A percentile compares a stretch with the other conserved stretches of the same genome.
phyloP scores from a whole-genome alignment of 2,797 vertebrate genomes.

The Pangasius larnaudii region DNA sequence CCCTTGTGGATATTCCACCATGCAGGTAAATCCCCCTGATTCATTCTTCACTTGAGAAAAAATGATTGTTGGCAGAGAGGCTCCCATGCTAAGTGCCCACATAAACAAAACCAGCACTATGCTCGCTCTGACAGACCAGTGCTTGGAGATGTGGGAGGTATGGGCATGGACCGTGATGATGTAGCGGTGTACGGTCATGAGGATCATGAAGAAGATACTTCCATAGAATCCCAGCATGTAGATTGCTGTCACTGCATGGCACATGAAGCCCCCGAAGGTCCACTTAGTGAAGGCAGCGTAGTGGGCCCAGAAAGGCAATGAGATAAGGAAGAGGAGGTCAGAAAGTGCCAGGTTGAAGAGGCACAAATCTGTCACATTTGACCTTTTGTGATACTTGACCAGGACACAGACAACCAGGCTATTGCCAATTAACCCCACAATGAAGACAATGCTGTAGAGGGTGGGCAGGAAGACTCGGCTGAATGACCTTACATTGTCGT shows the following conservation, averaged over 20 bases:
- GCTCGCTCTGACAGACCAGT: background rate
- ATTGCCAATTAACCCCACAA: background rate
- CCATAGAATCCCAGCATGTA: conserved; percentile 81
- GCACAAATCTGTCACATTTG: background rate
- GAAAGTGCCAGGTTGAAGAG: conserved; percentile 81
- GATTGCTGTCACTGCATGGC: conserved; percentile 12
- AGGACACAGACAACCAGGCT: background rate
- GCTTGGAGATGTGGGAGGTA: background rate
- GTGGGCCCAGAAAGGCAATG: conserved; percentile 18
- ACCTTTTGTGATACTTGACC: background rate
- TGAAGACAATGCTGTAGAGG: background rate
- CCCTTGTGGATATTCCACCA: background rate
- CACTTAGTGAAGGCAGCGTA: background rate
- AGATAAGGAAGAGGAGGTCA: background rate
- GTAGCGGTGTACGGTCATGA: conserved; percentile 65
- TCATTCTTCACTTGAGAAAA: background rate
- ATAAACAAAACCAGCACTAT: background rate
- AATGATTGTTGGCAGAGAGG: background rate
- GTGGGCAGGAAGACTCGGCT: background rate
- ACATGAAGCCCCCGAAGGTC: background rate
- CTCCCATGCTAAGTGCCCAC: background rate
- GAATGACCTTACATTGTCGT: conserved; percentile 45
- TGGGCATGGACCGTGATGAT: background rate
- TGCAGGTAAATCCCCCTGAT: background rate
- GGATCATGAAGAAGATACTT: conserved; percentile 83